Evolutionary conservation across 2,113 vertebrate genomes (phyloP).

Genomic region (Amphiprion ocellaris): DNA sequence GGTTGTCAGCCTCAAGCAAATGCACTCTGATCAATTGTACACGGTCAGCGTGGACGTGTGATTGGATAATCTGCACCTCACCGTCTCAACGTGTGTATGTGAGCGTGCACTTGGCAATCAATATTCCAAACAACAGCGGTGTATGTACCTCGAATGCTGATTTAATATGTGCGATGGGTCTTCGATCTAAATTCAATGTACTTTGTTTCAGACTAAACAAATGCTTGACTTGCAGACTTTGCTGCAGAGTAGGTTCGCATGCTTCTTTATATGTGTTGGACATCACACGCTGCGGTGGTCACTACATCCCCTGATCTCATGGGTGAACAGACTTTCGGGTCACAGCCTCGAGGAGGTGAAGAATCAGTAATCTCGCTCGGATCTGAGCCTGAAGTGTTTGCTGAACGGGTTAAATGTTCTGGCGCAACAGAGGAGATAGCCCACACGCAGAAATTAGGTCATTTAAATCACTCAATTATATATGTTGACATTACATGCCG

Average conservation of each 20-base stretch:
- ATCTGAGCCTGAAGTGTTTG: background rate
- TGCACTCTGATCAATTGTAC: conserved; percentile 63
- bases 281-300: background rate
- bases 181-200: conserved; percentile 22
- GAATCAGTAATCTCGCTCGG: background rate
- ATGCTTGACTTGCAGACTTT: background rate
- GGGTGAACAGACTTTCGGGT: conserved; percentile 24
- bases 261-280: background rate
- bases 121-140: conserved; percentile 37
- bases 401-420: conserved; percentile 28
- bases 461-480: conserved; percentile 68
- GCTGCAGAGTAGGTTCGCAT: background rate
- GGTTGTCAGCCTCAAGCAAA: conserved; percentile 47
- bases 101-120: background rate
- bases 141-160: conserved; percentile 20
- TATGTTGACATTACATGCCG: conserved; percentile 64
- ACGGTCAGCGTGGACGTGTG: conserved; percentile 58
- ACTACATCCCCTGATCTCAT: conserved; percentile 4
- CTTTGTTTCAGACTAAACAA: conserved; percentile 10
- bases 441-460: conserved; percentile 43
- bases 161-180: conserved; percentile 25
- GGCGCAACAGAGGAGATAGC: conserved; percentile 18
- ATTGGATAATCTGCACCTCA: conserved; percentile 69
- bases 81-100: conserved; percentile 35
- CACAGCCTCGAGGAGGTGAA: conserved; percentile 1